Conservation (phyloP, 2,797 vertebrate species). For the Amphiprion clarkii region DNA sequence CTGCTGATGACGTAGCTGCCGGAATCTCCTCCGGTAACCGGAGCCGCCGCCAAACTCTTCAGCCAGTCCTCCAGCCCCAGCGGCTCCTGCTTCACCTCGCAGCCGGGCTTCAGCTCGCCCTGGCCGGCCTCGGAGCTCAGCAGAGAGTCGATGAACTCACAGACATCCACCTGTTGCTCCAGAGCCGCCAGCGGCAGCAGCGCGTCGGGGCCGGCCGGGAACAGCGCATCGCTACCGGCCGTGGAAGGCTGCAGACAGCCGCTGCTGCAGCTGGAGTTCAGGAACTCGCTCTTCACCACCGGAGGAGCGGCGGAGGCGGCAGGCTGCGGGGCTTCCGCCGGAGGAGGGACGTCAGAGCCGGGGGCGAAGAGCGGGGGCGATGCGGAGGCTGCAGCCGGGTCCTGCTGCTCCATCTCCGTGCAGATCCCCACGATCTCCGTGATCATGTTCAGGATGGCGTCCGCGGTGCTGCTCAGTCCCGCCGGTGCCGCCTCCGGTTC, state of each 20-base stretch:
- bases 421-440: conserved; percentile 95
- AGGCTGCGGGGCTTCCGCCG: conserved; percentile 52
- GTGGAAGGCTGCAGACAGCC: conserved; percentile 77
- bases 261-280: conserved; percentile 77
- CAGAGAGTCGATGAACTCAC: conserved; percentile 80
- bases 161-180: conserved; percentile 78
- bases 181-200: conserved; percentile 54
- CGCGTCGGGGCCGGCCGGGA: conserved; percentile 49
- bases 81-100: conserved; percentile 83
- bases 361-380: conserved; percentile 54
- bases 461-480: conserved; percentile 88
- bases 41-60: conserved; percentile 40
- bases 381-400: conserved; percentile 63
- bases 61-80: conserved; percentile 76
- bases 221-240: conserved; percentile 70
- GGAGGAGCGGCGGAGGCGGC: conserved; percentile 65
- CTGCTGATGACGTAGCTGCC: conserved; percentile 66
- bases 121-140: conserved; percentile 68
- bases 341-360: neutral
- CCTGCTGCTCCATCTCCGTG: conserved; percentile 82
- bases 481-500: conserved; percentile 79
- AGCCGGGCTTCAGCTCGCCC: conserved; percentile 56
- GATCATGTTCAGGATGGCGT: conserved; percentile 95
- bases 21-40: conserved; percentile 58
- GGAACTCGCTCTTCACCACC: conserved; percentile 86